Evolutionary conservation across 2,113 vertebrate species (phyloP).

Genomic region (Amazona vittata): DNA sequence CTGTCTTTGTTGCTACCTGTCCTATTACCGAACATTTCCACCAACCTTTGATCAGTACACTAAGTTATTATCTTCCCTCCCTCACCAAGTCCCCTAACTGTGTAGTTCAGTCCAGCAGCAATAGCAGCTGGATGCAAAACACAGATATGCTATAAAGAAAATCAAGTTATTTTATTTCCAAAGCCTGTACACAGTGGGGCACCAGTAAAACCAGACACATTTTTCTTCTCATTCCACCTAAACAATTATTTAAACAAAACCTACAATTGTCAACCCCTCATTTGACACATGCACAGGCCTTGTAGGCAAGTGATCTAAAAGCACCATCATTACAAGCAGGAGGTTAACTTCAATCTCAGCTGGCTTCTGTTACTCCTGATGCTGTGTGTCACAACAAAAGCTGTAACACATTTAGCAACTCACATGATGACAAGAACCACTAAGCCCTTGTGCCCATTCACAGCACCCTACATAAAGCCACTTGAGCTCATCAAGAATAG

Average conservation of each 20-base stretch:
- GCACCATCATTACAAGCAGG: not conserved
- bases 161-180: not conserved
- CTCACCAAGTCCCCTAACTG: not conserved
- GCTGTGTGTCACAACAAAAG: not conserved
- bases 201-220: not conserved
- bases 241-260: not conserved
- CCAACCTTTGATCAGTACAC: not conserved
- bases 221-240: not conserved
- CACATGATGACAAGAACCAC: not conserved
- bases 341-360: not conserved
- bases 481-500: slow-evolving; percentile 37
- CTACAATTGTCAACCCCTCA: not conserved
- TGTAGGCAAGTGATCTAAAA: not conserved
- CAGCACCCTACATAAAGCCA: not conserved
- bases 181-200: not conserved
- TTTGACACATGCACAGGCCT: not conserved
- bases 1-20: not conserved
- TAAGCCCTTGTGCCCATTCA: not conserved
- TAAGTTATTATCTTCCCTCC: not conserved
- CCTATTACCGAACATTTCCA: not conserved
- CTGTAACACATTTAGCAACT: not conserved
- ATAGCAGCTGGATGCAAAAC: not conserved
- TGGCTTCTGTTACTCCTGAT: not conserved
- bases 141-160: not conserved
- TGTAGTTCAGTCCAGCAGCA: not conserved